These are phyloP conservation scores for Apoderus coryli DNA, from an alignment of 2,888 invertebrate genomes.

Conservation along the genomic window DNA sequence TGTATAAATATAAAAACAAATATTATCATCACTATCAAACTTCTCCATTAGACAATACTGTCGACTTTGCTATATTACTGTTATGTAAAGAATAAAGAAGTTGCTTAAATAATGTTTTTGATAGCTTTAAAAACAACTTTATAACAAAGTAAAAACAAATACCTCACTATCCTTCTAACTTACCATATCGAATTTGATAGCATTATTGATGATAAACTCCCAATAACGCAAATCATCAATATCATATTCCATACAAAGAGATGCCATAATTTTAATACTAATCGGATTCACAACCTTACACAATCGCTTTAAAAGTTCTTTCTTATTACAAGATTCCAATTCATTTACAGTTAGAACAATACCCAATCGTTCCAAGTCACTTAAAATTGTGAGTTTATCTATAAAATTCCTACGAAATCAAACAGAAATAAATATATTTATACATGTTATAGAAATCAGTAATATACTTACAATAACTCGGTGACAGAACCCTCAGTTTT, in stretches of 20 bases:
- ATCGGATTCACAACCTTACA: constrained; percentile 18
- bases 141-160: background rate
- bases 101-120: no score
- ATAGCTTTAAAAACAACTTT: no score
- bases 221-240: constrained; percentile 23
- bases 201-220: constrained; percentile 21
- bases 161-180: constrained; percentile 12
- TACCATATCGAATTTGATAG: constrained; percentile 23
- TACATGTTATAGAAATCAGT: constrained; percentile 9
- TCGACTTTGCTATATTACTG: no score
- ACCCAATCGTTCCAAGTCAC: constrained; percentile 24
- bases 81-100: no score
- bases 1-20: no score
- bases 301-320: constrained; percentile 22
- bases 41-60: no score
- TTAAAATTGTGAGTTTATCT: constrained; percentile 23
- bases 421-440: constrained; percentile 9
- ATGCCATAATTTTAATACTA: constrained; percentile 23
- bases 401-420: constrained; percentile 23
- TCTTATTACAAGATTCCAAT: constrained; percentile 21
- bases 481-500: constrained; percentile 18
- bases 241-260: constrained; percentile 23
- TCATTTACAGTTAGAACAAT: constrained; percentile 19
- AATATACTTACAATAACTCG: constrained; percentile 22
- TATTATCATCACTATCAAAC: no score